Conservation (phyloP, 2,888 invertebrate species). For the Cylloceria caligata region DNA sequence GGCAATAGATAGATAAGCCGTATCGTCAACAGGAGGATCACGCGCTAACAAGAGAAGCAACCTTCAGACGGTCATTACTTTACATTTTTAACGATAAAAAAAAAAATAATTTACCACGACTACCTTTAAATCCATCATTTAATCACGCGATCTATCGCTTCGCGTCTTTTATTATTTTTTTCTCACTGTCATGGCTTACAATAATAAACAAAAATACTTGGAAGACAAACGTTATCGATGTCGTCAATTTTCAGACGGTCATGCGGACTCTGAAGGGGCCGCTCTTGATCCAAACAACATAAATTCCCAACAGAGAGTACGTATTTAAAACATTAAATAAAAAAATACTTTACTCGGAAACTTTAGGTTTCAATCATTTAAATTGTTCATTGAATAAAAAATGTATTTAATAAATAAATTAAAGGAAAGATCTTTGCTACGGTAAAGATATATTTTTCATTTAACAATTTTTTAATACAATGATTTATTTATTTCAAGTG, state of each 20-base stretch:
- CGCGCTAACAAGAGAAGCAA: neutral
- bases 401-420: too few species aligned
- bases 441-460: too few species aligned
- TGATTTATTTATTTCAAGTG: constrained; percentile 75
- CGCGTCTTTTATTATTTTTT: neutral
- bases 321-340: too few species aligned
- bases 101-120: neutral
- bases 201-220: neutral
- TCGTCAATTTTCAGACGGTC: constrained; percentile 44
- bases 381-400: too few species aligned
- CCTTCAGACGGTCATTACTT: neutral
- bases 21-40: neutral
- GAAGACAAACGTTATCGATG: neutral
- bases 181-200: neutral
- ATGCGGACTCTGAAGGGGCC: constrained; percentile 42
- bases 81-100: neutral
- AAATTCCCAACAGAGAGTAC: constrained; percentile 84
- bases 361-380: too few species aligned
- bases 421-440: neutral
- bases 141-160: neutral
- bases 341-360: too few species aligned
- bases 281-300: constrained; percentile 46
- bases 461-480: neutral
- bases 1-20: constrained; percentile 6
- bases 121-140: too few species aligned